phyloP scores from a whole-genome alignment of 2,888 invertebrate genomes.

The Lamproptera curius region DNA sequence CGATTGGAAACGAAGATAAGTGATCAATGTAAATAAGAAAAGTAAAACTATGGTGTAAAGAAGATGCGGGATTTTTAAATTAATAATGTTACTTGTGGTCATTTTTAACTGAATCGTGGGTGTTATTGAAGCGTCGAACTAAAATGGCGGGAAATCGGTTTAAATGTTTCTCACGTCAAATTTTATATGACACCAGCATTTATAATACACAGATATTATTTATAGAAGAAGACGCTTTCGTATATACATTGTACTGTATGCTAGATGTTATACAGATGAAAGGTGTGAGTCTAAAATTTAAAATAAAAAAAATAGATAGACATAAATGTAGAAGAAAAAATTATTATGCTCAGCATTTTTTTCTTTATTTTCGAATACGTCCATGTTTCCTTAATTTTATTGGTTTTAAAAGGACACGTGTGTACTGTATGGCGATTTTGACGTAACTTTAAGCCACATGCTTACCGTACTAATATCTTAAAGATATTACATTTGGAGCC shows the following conservation, averaged over 20 bases:
- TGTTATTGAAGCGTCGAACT: neutral
- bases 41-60: conserved; percentile 36
- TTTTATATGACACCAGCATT: no score
- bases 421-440: neutral
- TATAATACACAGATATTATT: conserved; percentile 36
- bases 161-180: no score
- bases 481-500: conserved; percentile 8
- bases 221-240: conserved; percentile 60
- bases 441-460: neutral
- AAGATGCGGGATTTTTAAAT: conserved; percentile 25
- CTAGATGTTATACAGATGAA: conserved; percentile 46
- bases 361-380: conserved; percentile 31
- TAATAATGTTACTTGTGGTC: conserved; percentile 37
- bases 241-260: conserved; percentile 51
- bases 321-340: conserved; percentile 57
- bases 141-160: no score
- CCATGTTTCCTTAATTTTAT: conserved; percentile 29
- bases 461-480: conserved; percentile 19
- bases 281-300: conserved; percentile 47
- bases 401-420: conserved; percentile 11
- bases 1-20: conserved; percentile 63
- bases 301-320: conserved; percentile 71
- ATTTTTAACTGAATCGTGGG: conserved; percentile 26
- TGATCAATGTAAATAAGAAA: conserved; percentile 59
- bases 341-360: conserved; percentile 56